Conservation (phyloP, 2,113 vertebrate species). For the Alligator sinensis region DNA sequence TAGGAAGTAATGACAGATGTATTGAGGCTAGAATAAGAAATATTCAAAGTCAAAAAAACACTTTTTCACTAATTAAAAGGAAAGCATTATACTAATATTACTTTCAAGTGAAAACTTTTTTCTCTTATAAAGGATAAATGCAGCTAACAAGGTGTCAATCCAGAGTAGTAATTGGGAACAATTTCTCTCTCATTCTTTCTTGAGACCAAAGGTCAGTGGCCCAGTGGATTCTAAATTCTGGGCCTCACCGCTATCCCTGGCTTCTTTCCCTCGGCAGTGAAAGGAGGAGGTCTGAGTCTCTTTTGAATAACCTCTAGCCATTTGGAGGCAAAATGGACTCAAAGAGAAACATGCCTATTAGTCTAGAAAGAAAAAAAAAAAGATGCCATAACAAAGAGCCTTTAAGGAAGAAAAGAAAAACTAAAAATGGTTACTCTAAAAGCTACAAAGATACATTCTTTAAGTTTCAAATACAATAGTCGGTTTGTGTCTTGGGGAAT, state of each 20-base stretch:
- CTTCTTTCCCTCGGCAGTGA: not conserved
- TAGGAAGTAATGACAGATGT: not conserved
- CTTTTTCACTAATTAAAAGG: too few species aligned
- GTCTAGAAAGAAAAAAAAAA: not conserved
- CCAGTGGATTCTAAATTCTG: not conserved
- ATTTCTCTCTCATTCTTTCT: not conserved
- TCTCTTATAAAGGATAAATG: too few species aligned
- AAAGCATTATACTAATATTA: too few species aligned
- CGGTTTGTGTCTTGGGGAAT: not conserved
- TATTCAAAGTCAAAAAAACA: not conserved
- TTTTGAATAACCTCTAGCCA: not conserved
- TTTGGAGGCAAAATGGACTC: not conserved
- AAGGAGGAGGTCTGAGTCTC: not conserved
- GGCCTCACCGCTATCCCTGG: not conserved
- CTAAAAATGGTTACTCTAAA: not conserved
- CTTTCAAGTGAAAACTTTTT: too few species aligned
- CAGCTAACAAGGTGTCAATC: too few species aligned
- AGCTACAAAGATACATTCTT: not conserved
- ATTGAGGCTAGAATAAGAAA: not conserved
- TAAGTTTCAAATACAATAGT: not conserved
- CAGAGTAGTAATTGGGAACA: not conserved
- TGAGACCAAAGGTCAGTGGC: not conserved
- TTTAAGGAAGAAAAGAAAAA: not conserved
- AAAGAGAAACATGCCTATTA: not conserved
- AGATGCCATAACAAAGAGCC: not conserved